A percentile compares a stretch with the other conserved stretches of the same genome.
phyloP scores from a whole-genome alignment of 2,888 invertebrate species.

The Pterostichus niger region DNA sequence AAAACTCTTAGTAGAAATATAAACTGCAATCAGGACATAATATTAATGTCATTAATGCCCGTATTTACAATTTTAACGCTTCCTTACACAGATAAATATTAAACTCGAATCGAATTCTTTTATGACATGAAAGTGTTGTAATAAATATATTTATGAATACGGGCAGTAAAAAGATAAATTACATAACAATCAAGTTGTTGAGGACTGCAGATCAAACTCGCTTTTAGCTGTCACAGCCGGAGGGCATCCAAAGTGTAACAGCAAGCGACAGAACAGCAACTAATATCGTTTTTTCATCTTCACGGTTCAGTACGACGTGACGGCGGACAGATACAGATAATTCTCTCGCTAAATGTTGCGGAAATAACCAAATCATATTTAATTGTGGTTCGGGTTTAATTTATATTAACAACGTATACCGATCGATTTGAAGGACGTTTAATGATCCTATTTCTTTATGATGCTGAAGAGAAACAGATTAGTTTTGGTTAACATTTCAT shows the following conservation, averaged over 20 bases:
- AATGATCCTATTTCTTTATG: conserved; percentile 9
- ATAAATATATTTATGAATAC: too few species aligned
- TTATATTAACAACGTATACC: conserved; percentile 30
- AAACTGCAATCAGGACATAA: too few species aligned
- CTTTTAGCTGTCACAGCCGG: not conserved
- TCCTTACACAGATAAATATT: too few species aligned
- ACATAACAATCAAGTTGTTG: not conserved
- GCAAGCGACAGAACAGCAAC: not conserved
- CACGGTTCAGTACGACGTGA: conserved; percentile 2
- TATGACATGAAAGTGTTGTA: too few species aligned
- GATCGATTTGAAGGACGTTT: conserved; percentile 16
- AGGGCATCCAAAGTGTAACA: conserved; percentile 14
- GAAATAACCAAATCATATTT: conserved; percentile 60
- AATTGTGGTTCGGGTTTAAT: conserved; percentile 23
- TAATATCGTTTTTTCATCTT: conserved; percentile 38
- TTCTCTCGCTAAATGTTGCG: conserved; percentile 60
- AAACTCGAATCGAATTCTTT: too few species aligned
- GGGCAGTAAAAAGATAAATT: too few species aligned
- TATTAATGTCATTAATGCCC: too few species aligned
- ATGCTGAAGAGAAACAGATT: not conserved
- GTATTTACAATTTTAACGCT: too few species aligned
- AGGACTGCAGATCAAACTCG: not conserved
- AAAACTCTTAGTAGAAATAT: too few species aligned
- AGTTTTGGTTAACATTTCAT: not conserved
- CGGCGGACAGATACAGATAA: not conserved